A percentile compares a stretch with the other conserved stretches of the same genome.
These are phyloP conservation scores for Sarcophaga rosellei DNA, from an alignment of 2,888 invertebrate genomes.

Conservation along the genomic window DNA sequence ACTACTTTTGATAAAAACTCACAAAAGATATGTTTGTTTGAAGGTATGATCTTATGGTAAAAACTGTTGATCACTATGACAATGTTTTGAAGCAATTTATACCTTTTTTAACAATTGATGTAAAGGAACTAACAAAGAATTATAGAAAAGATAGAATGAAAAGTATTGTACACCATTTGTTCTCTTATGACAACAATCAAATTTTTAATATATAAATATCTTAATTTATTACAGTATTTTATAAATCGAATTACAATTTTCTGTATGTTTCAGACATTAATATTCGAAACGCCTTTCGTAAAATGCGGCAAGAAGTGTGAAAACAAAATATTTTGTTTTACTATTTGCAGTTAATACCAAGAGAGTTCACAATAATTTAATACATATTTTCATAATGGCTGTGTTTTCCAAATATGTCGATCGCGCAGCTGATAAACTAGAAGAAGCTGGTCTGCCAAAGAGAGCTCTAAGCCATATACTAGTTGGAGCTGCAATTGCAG, in stretches of 20 bases:
- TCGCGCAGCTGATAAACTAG: constrained; percentile 83
- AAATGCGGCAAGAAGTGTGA: neutral
- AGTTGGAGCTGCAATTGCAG: constrained; percentile 83
- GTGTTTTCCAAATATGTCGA: constrained; percentile 85
- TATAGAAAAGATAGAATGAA: too few relatives aligned
- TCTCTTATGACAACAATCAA: too few relatives aligned
- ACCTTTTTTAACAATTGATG: too few relatives aligned
- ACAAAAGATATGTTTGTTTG: too few relatives aligned
- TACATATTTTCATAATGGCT: constrained; percentile 71
- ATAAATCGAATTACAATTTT: neutral
- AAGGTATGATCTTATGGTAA: too few relatives aligned
- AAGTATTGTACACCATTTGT: too few relatives aligned
- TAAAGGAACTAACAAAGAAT: too few relatives aligned
- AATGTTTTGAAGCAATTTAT: too few relatives aligned
- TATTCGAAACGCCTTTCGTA: neutral
- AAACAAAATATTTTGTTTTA: neutral
- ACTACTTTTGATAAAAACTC: too few relatives aligned
- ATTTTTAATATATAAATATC: too few relatives aligned
- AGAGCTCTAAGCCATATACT: constrained; percentile 84
- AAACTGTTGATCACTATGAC: too few relatives aligned
- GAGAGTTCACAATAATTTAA: neutral
- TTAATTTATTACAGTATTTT: too few relatives aligned
- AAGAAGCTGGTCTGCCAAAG: constrained; percentile 82
- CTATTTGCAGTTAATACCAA: neutral
- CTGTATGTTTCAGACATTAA: constrained; percentile 8